A percentile compares a stretch with the other conserved stretches of the same genome.
These are phyloP conservation scores for Porites lobata DNA, from an alignment of 92 coral and sea anemone species.

Conservation along the genomic window DNA sequence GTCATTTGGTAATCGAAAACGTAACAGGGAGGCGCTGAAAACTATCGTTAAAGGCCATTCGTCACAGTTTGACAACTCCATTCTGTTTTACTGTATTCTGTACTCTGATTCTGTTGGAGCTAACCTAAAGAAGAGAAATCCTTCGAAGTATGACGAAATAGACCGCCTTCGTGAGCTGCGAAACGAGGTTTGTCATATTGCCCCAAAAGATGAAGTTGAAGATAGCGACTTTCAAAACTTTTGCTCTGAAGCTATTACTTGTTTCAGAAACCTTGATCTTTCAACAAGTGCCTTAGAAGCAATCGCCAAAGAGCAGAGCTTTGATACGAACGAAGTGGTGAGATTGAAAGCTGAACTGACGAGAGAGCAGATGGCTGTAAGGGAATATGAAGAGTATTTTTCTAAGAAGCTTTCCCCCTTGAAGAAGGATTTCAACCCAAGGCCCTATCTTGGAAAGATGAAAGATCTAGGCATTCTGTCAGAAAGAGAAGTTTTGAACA, in stretches of 20 bases:
- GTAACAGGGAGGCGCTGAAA: constrained; percentile 17
- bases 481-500: too few species aligned
- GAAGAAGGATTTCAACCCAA: too few species aligned
- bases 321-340: constrained; percentile 18
- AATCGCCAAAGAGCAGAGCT: neutral
- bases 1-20: constrained; percentile 6
- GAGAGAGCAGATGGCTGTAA: constrained; percentile 12
- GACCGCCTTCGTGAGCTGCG: constrained; percentile 37
- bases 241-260: constrained; percentile 2
- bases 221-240: constrained; percentile 22
- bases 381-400: constrained; percentile 2
- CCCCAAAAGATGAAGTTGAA: constrained; percentile 2
- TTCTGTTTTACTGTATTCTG: constrained; percentile 40
- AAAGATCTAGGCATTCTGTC: too few species aligned
- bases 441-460: too few species aligned
- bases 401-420: constrained; percentile 2
- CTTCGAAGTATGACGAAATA: neutral
- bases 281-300: constrained; percentile 11
- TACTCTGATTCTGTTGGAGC: constrained; percentile 22
- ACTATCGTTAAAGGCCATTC: constrained; percentile 28
- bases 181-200: constrained; percentile 30
- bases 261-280: constrained; percentile 17
- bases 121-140: neutral
- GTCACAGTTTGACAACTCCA: constrained; percentile 28
- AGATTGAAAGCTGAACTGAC: constrained; percentile 5